Conservation (phyloP, 2,797 vertebrate species). For the Nasua narica region DNA sequence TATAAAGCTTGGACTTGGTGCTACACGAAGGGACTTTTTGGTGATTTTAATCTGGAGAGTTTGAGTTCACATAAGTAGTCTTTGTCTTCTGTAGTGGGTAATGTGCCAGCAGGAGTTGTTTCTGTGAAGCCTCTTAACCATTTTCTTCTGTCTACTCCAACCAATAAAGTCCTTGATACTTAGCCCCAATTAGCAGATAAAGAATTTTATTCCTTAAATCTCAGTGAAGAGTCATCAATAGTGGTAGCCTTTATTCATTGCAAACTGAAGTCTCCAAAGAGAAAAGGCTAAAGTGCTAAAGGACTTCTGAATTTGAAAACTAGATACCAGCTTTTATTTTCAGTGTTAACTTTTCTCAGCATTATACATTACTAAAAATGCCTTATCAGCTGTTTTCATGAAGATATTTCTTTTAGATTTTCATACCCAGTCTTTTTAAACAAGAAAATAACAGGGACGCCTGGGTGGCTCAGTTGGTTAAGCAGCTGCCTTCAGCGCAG, state of each 20-base stretch:
- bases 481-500: too few species aligned
- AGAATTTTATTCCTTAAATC: conserved; percentile 78
- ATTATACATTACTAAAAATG: conserved; percentile 59
- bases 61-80: conserved; percentile 52
- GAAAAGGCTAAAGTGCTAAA: conserved; percentile 64
- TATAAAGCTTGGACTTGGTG: conserved; percentile 35
- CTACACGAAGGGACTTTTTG: conserved; percentile 48
- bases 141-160: conserved; percentile 70
- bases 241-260: conserved; percentile 67
- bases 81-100: conserved; percentile 63
- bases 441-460: neutral
- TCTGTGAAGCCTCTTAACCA: conserved; percentile 70
- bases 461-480: too few species aligned
- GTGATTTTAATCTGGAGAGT: conserved; percentile 49
- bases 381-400: conserved; percentile 32
- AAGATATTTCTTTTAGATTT: conserved; percentile 51
- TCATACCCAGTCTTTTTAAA: neutral
- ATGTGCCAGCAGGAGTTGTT: conserved; percentile 60
- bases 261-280: conserved; percentile 66
- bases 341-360: conserved; percentile 53
- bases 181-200: conserved; percentile 75
- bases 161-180: conserved; percentile 74
- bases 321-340: conserved; percentile 53
- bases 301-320: conserved; percentile 68
- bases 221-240: conserved; percentile 74